Base-by-base conservation (phyloP, 2,888 invertebrate species). In the Orthosia gothica region DNA sequence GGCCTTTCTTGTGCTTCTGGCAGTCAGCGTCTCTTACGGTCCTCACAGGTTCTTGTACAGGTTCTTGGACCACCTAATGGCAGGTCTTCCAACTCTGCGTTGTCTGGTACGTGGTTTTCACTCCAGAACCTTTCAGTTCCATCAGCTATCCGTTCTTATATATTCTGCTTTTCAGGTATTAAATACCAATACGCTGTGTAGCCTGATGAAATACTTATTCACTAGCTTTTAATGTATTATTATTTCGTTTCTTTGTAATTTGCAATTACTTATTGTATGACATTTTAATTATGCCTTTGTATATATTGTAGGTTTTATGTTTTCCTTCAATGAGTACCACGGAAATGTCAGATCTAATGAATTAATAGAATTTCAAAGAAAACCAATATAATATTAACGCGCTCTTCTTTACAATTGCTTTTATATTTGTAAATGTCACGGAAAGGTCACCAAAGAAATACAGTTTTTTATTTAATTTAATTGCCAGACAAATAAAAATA, bases 231-330 rank as follows among this genome's bases (percentile, higher is more conserved):
- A 52, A 12, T 52, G 12, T n/a, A 52, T 40, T 9, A 40, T 40
- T 40, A 40, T 40, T 11, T n/a, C 3, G 11, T 58, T 72, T 12
- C 9, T 15, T n/a, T 62, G 13, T 18, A 18, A 59, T 23, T 23
- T 32, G 32, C 32, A 67, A 76, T 74, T 23, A 57, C 16, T 18
- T 40, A 40, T 40, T 40, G 40, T 40, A 12, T 16, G 3, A 47
- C 15, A 16, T 26, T 69, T 40, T 67, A 45, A 52, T 70, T 55
- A 3, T 18, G 12, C 2, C 3, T 47, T 23, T 57, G 32, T 20
- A 20, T 32, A 32, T 32, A 57, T 40, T 69, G 15, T 45, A 59
- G n/a, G 3, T n/a, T 49, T 61, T 26, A 68, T 61, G 2, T 76
- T 74, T 57, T 52, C 20, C 20, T 20, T 45, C 16, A 49, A 45